Evolutionary conservation across 2,888 invertebrate genomes (phyloP), one percentile per base, ranked within the genome.

Genomic region (Nomada flava): DNA sequence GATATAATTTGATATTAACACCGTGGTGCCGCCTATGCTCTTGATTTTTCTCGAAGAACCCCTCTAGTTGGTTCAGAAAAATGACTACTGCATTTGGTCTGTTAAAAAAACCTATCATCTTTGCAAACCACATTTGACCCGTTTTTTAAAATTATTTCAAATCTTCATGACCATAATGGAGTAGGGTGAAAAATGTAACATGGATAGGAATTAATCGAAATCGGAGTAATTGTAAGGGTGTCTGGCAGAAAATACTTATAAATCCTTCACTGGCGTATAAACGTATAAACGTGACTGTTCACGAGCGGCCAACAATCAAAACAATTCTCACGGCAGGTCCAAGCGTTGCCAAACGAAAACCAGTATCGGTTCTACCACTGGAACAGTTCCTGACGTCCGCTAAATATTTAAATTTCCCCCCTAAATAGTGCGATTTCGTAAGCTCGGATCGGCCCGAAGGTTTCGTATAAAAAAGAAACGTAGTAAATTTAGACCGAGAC

Each of bases 271-370:
- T 65, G 76, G 68, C 26, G 63, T 52, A n/a, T 36, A 7, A 36
- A 20, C 20, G 53, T 20, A 20, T 67, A 62, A 65, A 64, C 79
- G 79, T 53, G 69, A 65, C 62, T 67, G 64, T 76, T 20, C 67
- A 71, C 71, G 81, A 75, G 73, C 62, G 72, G 62, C 76, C 57
- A 74, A 67, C 78, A 83, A 79, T 81, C 75, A 83, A 83, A 87
- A 85, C 73, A 81, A 77, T 77, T 62, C 55, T 36, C 74, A 26
- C n/a, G 42, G 23, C 60, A 26, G 26, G 60, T 44, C 60, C 11
- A 70, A 64, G 64, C 78, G 53, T 44, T 52, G 82, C 42, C 82
- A 59, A 83, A 77, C 71, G 77, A 74, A 82, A 82, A 67, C 71
- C 83, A 83, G 77, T 82, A 78, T 75, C 75, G 70, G 42, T 55